These are phyloP conservation scores for Corvus hawaiiensis DNA, from an alignment of 2,113 vertebrate species.

Conservation along the genomic window DNA sequence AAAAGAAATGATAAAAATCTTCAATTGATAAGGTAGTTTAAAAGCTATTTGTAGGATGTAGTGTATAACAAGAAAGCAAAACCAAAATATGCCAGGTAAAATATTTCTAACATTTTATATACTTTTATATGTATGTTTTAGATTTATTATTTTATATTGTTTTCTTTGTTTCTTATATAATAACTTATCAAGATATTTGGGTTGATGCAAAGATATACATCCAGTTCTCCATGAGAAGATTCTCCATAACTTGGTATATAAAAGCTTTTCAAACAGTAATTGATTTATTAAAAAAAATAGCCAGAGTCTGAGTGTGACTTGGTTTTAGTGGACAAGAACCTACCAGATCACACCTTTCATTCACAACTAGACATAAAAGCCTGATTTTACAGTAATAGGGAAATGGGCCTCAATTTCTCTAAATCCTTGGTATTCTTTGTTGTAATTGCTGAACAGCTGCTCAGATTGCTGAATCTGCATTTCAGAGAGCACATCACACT, in stretches of 20 bases:
- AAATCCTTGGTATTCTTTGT: neutral
- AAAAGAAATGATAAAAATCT: neutral
- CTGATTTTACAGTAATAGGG: neutral
- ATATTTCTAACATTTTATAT: conserved; percentile 7
- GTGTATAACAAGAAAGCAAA: neutral
- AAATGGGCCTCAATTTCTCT: neutral
- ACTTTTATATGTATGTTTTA: neutral
- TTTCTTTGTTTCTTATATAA: neutral
- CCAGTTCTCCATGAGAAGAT: neutral
- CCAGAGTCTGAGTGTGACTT: neutral
- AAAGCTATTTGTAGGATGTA: neutral
- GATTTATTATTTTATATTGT: neutral
- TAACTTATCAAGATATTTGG: neutral
- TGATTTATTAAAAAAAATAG: neutral
- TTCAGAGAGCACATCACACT: neutral
- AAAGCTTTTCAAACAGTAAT: neutral
- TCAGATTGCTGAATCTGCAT: neutral
- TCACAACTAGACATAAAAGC: neutral
- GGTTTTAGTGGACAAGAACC: neutral
- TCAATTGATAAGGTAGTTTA: conserved; percentile 4
- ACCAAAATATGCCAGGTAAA: neutral
- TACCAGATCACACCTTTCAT: neutral
- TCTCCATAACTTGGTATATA: neutral
- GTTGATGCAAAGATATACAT: neutral
- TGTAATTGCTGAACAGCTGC: neutral